Evolutionary conservation across 37 sponge, comb jelly and placozoan species (phyloP), one percentile per base, ranked within the genome.

Genomic region (Halichondria panicea): DNA sequence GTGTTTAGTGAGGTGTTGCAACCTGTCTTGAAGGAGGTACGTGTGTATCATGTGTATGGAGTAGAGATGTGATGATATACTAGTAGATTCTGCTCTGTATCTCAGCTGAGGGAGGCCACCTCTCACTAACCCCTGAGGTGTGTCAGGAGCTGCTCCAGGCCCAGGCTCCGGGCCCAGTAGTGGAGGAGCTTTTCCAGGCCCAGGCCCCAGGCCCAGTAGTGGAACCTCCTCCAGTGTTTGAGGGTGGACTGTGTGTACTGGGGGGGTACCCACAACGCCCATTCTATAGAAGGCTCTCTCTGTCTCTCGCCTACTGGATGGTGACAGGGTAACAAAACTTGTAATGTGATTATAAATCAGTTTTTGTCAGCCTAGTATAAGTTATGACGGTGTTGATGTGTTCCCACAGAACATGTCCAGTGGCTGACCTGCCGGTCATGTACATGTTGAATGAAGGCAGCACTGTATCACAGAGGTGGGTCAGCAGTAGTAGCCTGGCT

Each of bases 361-460:
- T 15, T 48, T 19, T 48, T 11, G 52, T 48, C 15, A 15, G 52
- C 15, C n/a, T 48, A 15, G 52, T 48, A n/a, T n/a, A n/a, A n/a
- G n/a, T n/a, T n/a, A n/a, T n/a, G n/a, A n/a, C n/a, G n/a, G n/a
- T n/a, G 1, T 40, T 41, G 25, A 12, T 54, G 8, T 3, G 46
- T 0, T 66, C 31, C 22, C 1, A 18, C 55, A 86, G 86, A 25
- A 63, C 53, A 24, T 83, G 84, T 54, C 84, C 89, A 32, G 70
- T 83, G 1, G 32, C 46, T 4, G 80, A 83, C n/a, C 70, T 89
- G 6, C 89, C 89, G 12, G 76, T 25, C 1, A 83, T 89, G 80
- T 79, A 55, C 38, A 37, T 89, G 69, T 54, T 89, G 50, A 83
- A 89, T 43, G 89, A 89, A 62, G 57, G 58, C 25, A 33, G 63